Evolutionary conservation across 2,888 invertebrate genomes (phyloP).

Genomic region (Xanthia togata): DNA sequence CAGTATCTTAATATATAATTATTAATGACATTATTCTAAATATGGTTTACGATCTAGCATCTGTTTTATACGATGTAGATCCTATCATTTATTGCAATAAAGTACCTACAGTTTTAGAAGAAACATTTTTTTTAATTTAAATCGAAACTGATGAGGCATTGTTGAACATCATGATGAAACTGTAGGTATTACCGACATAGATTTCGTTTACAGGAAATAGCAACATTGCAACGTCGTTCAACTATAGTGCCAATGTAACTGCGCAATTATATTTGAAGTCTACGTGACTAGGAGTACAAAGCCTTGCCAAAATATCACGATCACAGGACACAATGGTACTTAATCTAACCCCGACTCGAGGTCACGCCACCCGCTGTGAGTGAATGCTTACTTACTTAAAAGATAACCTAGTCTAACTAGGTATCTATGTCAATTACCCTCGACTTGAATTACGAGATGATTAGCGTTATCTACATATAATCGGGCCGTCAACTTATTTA

Average conservation of each 20-base stretch:
- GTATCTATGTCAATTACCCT: conserved; percentile 65
- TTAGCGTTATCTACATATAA: conserved; percentile 58
- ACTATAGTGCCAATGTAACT: conserved; percentile 67
- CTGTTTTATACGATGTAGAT: not conserved
- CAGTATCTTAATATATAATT: not conserved
- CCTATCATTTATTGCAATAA: not conserved
- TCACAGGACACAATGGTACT: conserved; percentile 48
- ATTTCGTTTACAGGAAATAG: conserved; percentile 72
- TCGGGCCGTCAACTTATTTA: conserved; percentile 41
- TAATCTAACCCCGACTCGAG: conserved; percentile 66
- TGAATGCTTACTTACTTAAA: conserved; percentile 75
- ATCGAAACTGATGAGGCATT: conserved; percentile 18
- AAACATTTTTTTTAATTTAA: conserved; percentile 25
- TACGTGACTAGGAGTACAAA: conserved; percentile 82
- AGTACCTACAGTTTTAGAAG: conserved; percentile 17
- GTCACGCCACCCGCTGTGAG: conserved; percentile 68
- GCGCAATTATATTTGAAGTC: conserved; percentile 66
- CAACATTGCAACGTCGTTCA: conserved; percentile 68
- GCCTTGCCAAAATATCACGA: conserved; percentile 73
- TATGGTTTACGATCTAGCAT: conserved; percentile 4
- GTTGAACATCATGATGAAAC: conserved; percentile 40
- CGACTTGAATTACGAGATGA: conserved; percentile 54
- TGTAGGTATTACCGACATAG: conserved; percentile 10
- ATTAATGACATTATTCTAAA: not conserved
- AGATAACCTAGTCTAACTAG: conserved; percentile 65